phyloP scores from a whole-genome alignment of 1,140 invertebrate species.

The Saccostrea cuccullata region DNA sequence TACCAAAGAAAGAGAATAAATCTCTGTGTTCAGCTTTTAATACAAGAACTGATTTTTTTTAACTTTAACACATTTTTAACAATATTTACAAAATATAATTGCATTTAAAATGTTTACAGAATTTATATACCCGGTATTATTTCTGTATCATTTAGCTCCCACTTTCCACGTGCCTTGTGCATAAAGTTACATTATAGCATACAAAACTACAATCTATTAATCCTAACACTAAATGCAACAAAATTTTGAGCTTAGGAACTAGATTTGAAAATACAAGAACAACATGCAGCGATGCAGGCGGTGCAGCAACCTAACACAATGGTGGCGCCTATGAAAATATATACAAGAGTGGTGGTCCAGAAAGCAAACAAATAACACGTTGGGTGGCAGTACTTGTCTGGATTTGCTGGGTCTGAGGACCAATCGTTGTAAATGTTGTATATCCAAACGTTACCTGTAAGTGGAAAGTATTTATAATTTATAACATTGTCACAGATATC shows the following conservation, averaged over 20 bases:
- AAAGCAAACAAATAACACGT: constrained; percentile 88
- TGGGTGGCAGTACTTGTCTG: constrained; percentile 84
- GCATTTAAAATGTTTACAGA: no score
- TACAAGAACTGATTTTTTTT: no score
- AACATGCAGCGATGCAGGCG: constrained; percentile 44
- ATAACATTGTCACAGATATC: constrained; percentile 37
- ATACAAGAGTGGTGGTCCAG: constrained; percentile 83
- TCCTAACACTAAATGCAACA: no score
- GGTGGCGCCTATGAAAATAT: constrained; percentile 81
- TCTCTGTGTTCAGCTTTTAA: no score
- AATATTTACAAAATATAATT: no score
- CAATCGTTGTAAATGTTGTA: constrained; percentile 56
- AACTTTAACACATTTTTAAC: no score
- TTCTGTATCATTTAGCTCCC: no score
- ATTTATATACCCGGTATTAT: no score
- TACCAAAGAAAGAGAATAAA: no score
- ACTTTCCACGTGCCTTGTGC: no score
- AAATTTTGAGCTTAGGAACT: background rate
- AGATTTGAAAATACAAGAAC: background rate
- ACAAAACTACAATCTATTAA: no score
- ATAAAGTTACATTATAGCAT: no score
- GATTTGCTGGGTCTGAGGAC: background rate
- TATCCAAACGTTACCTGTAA: constrained; percentile 64
- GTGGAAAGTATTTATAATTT: background rate
- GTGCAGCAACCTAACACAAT: constrained; percentile 80